Evolutionary conservation across 1,140 invertebrate species (phyloP).

Genomic region (Zaprionus taronus): DNA sequence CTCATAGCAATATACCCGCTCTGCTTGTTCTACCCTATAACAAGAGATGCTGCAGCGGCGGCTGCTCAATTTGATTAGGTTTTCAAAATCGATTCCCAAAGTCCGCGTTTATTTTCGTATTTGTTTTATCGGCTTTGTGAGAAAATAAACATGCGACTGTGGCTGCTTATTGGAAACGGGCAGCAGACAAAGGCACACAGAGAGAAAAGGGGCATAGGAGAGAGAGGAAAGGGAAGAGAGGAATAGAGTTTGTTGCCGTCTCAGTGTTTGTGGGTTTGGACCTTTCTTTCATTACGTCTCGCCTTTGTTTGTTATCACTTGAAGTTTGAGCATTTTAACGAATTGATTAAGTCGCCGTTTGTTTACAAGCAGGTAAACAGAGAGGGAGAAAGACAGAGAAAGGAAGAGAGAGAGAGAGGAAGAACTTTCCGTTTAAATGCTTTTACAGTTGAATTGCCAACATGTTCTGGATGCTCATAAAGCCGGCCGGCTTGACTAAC

Average conservation of each 20-base stretch:
- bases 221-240: too few relatives aligned
- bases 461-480: constrained; percentile 49
- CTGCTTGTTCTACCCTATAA: background rate
- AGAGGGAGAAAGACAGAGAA: background rate
- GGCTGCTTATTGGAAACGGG: background rate
- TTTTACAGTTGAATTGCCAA: constrained; percentile 74
- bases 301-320: constrained; percentile 81
- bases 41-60: constrained; percentile 18
- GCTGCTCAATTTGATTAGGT: constrained; percentile 74
- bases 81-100: constrained; percentile 74
- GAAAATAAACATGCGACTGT: constrained; percentile 65
- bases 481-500: background rate
- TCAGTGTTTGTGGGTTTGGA: constrained; percentile 13
- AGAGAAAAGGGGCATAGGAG: background rate
- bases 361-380: constrained; percentile 79
- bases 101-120: constrained; percentile 52
- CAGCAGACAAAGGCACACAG: background rate
- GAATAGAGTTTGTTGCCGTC: background rate
- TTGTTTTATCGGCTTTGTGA: constrained; percentile 70
- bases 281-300: constrained; percentile 72
- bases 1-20: background rate
- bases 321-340: constrained; percentile 69
- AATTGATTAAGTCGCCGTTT: constrained; percentile 78
- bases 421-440: constrained; percentile 68
- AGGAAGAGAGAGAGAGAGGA: constrained; percentile 8